Evolutionary conservation across 2,888 invertebrate species (phyloP).

Genomic region (Ischnura elegans): DNA sequence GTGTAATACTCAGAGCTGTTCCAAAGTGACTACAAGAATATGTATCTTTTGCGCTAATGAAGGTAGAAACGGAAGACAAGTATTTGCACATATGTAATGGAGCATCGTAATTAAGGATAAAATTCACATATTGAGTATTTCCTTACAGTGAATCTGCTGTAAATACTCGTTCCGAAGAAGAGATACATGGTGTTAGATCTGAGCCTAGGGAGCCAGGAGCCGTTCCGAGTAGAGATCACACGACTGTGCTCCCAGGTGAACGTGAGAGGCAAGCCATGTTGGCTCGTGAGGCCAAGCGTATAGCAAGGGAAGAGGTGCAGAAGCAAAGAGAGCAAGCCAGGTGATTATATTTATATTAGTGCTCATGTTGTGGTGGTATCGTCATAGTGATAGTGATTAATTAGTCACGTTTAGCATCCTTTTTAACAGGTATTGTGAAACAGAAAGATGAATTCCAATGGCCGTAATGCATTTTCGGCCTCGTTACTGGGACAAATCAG

Average conservation of each 20-base stretch:
- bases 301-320: constrained; percentile 84
- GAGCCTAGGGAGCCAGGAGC: constrained; percentile 44
- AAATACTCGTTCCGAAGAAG: constrained; percentile 50
- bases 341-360: constrained; percentile 73
- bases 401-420: background rate
- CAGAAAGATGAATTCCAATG: no score
- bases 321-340: constrained; percentile 78
- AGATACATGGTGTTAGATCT: constrained; percentile 23
- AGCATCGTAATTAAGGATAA: background rate
- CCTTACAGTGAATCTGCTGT: constrained; percentile 33
- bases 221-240: constrained; percentile 30
- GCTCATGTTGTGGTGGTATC: no score
- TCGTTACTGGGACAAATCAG: no score
- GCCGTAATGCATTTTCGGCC: no score
- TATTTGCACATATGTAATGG: background rate
- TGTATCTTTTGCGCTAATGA: background rate
- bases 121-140: constrained; percentile 41
- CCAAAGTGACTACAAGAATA: no score
- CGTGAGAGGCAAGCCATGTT: constrained; percentile 84
- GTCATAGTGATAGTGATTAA: background rate
- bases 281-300: constrained; percentile 86
- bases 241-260: constrained; percentile 22
- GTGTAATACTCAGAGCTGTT: no score
- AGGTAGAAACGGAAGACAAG: background rate
- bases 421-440: background rate